phyloP scores from a whole-genome alignment of 2,797 vertebrate genomes.

The Borostomias antarcticus region DNA sequence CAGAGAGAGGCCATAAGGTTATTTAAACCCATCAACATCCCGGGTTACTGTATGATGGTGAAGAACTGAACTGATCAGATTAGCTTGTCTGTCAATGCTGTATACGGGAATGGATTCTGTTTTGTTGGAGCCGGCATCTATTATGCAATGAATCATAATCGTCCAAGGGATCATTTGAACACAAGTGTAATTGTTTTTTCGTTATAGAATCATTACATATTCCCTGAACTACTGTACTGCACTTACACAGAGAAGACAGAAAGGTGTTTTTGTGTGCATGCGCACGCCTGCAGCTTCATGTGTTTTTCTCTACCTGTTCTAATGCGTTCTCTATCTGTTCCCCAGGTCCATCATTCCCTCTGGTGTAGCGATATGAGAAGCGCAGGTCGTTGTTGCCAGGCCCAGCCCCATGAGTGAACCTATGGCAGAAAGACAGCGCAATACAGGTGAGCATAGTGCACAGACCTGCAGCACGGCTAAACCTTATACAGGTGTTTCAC shows the following conservation, averaged over 20 bases:
- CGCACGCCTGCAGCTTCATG: neutral
- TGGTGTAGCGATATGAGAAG: constrained; percentile 28
- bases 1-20: constrained; percentile 14
- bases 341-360: constrained; percentile 45
- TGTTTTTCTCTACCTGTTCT: neutral
- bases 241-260: neutral
- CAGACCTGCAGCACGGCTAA: neutral
- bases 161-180: constrained; percentile 24
- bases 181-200: constrained; percentile 17
- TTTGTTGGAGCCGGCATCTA: constrained; percentile 14
- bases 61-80: constrained; percentile 31
- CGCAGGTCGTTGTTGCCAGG: constrained; percentile 44
- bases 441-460: constrained; percentile 54
- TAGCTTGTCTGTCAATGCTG: neutral
- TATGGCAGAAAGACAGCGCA: constrained; percentile 65
- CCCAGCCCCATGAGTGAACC: constrained; percentile 49
- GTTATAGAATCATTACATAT: neutral
- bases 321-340: constrained; percentile 18
- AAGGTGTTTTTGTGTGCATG: constrained; percentile 1
- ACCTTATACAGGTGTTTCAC: neutral
- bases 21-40: constrained; percentile 17
- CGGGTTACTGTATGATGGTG: neutral
- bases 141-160: constrained; percentile 41
- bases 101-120: neutral
- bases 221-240: neutral